These are phyloP conservation scores for Orthonychiurus folsomi DNA, from an alignment of 2,888 invertebrate genomes.

Conservation along the genomic window DNA sequence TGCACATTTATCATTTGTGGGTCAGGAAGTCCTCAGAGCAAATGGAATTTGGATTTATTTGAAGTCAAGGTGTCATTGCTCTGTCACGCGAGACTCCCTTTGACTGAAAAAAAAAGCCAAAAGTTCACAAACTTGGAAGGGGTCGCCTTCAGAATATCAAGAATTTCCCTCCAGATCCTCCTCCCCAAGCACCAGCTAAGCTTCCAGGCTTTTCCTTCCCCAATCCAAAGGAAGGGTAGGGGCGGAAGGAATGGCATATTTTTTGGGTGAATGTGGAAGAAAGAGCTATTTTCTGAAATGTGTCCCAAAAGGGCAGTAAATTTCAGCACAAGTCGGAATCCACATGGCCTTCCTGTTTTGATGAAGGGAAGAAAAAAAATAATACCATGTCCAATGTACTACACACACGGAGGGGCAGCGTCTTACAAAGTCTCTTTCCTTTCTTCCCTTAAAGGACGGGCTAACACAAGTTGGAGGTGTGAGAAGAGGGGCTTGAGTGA, in stretches of 20 bases:
- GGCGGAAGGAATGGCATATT: slow-evolving; percentile 7
- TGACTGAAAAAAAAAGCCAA: too few species aligned
- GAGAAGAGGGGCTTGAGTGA: too few species aligned
- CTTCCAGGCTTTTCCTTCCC: too few species aligned
- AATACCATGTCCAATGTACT: too few species aligned
- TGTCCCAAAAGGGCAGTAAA: slow-evolving; percentile 41
- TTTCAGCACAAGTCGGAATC: slow-evolving; percentile 34
- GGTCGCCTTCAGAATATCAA: too few species aligned
- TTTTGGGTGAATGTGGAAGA: slow-evolving; percentile 30
- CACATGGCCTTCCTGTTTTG: slow-evolving; percentile 24
- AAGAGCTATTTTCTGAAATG: slow-evolving; percentile 41
- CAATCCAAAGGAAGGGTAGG: slow-evolving; percentile 2
- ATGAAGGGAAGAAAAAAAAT: slow-evolving; percentile 18
- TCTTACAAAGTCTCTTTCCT: too few species aligned
- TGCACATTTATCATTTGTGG: slow-evolving; percentile 5
- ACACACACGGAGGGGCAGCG: too few species aligned
- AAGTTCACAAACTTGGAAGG: too few species aligned
- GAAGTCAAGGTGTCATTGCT: background rate
- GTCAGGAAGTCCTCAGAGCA: background rate
- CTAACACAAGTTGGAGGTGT: too few species aligned
- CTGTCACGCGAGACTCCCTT: too few species aligned
- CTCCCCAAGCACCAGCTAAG: background rate
- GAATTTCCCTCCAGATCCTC: too few species aligned
- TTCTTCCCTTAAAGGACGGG: too few species aligned
- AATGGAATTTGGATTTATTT: background rate